Evolutionary conservation across 2,797 vertebrate species (phyloP), one percentile per base, ranked within the genome.

Genomic region (Crocodylus rhombifer): DNA sequence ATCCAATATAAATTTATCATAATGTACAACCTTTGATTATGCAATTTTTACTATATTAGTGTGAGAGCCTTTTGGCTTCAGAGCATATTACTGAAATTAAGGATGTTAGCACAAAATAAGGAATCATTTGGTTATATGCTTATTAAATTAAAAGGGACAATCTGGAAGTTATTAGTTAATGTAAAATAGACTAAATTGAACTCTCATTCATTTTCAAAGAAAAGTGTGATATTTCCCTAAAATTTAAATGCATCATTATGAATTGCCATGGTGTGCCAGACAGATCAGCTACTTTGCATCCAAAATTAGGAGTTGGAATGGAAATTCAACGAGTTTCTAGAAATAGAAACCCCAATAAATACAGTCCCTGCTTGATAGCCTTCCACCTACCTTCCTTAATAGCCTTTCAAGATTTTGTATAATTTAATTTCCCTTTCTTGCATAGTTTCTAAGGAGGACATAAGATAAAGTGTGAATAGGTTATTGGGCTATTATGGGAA

Each of bases 1-100:
- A 93, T 95, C 88, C 88, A 89, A 65, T 91, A 82, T 57, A 84
- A 82, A 92, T 95, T 96, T 95, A 96, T 96, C 95, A 95, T 96
- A 88, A 89, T 91, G 63, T 61, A 56, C 61, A 94, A 84, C 83
- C 80, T 96, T 89, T 93, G 93, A 95, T 94, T 96, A 90, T 96
- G 89, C 11, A 65, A 8, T 86, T 87, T 93, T 95, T 87, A 15
- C 36, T 87, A 0, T 87, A 90, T 87, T 86, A 87, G 14, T 88
- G 74, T 76, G 56, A 91, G 18, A 84, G 67, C 17, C 71, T 95
- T 94, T 95, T 88, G 83, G 67, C 89, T 95, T 94, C 80, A 55
- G 86, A 91, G 65, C 18, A 94, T 64, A 83, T 93, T 86, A 84
- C 36, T 77, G 76, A 95, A 94, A 90, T 95, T 78, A 91, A 90